Conservation (phyloP, 1,140 invertebrate species). For the Drosophila navojoa region DNA sequence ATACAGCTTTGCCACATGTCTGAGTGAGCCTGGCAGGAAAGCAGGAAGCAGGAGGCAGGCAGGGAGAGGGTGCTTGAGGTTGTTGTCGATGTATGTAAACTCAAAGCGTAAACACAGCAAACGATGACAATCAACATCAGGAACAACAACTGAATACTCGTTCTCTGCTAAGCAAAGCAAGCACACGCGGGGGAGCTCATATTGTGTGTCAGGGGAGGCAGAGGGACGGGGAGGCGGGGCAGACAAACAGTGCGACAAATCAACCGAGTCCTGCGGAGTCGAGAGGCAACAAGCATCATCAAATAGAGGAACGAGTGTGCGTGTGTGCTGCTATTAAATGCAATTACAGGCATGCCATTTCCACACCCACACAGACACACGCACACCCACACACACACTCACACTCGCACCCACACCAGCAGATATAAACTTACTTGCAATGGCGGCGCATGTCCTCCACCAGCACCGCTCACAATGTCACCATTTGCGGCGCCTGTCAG, state of each 20-base stretch:
- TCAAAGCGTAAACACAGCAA: conserved; percentile 44
- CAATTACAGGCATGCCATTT: conserved; percentile 69
- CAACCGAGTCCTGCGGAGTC: conserved; percentile 43
- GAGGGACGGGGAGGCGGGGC: not conserved
- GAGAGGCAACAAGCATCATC: conserved; percentile 21
- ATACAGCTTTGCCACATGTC: conserved; percentile 6
- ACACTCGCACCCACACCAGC: not conserved
- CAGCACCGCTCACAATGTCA: conserved; percentile 84
- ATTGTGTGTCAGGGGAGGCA: not conserved
- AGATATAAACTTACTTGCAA: conserved; percentile 85
- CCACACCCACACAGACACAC: conserved; percentile 39
- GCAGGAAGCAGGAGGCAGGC: not conserved
- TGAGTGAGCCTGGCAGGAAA: not conserved
- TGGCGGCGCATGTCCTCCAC: conserved; percentile 84
- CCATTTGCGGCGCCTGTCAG: conserved; percentile 86
- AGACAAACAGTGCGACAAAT: conserved; percentile 66
- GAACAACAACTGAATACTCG: conserved; percentile 36
- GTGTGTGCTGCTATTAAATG: conserved; percentile 65
- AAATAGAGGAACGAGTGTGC: conserved; percentile 32
- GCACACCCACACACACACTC: not conserved
- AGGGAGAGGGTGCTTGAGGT: not conserved
- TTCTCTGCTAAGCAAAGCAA: not conserved
- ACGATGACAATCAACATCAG: conserved; percentile 67
- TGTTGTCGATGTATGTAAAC: conserved; percentile 71
- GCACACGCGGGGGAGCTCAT: not conserved